Percentiles rank a stretch among this genome's conserved stretches.
phyloP scores from a whole-genome alignment of 2,797 vertebrate genomes.

The Menidia menidia region DNA sequence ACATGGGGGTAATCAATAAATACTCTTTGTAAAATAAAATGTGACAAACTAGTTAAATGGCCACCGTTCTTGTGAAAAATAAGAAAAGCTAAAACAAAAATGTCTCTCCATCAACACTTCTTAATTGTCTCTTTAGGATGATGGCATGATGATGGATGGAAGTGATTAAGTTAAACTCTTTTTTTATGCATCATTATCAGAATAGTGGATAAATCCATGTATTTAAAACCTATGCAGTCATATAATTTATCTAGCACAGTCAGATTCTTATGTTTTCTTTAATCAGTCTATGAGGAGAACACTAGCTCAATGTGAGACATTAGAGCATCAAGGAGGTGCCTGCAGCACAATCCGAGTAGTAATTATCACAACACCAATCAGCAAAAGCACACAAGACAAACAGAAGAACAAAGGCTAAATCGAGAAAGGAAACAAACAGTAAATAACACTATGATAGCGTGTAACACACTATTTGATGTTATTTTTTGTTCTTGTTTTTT shows the following conservation, averaged over 20 bases:
- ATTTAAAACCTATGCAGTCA: constrained; percentile 25
- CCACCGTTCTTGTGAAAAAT: too few relatives aligned
- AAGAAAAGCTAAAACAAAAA: too few relatives aligned
- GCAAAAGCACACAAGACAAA: constrained; percentile 65
- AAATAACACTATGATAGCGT: constrained; percentile 63
- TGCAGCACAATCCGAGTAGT: constrained; percentile 62
- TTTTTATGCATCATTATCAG: not conserved
- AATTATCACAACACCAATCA: constrained; percentile 77
- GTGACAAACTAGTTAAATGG: too few relatives aligned
- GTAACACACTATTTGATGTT: constrained; percentile 19
- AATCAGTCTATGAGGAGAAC: constrained; percentile 69
- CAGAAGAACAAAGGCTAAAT: constrained; percentile 59
- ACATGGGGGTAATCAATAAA: too few relatives aligned
- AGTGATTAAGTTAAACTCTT: too few relatives aligned
- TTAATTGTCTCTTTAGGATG: too few relatives aligned
- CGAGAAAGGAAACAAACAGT: constrained; percentile 58
- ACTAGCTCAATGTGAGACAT: constrained; percentile 69
- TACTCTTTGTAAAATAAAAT: too few relatives aligned
- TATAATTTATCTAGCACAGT: constrained; percentile 45
- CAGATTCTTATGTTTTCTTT: constrained; percentile 62
- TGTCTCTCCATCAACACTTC: too few relatives aligned
- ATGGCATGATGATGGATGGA: too few relatives aligned
- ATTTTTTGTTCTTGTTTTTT: constrained; percentile 19
- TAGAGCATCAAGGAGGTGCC: constrained; percentile 57
- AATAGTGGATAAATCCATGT: not conserved